These are phyloP conservation scores for Gopherus flavomarginatus DNA, from an alignment of 2,113 vertebrate genomes.

Conservation along the genomic window DNA sequence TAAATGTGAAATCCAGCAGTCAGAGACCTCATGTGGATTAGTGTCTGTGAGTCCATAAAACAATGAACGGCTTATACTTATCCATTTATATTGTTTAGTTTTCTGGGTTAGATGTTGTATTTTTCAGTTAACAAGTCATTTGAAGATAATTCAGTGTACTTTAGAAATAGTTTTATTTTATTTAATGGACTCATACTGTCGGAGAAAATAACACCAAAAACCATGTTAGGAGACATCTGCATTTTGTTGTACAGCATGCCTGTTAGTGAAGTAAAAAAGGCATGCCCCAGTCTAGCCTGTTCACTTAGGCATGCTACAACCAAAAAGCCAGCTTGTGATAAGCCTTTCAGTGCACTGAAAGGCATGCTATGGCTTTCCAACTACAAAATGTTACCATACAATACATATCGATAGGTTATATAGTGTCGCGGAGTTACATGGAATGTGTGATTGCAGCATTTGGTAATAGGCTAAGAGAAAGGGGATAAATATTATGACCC, in stretches of 20 bases:
- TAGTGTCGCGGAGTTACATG: background rate
- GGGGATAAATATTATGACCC: background rate
- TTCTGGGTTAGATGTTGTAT: background rate
- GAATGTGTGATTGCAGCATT: background rate
- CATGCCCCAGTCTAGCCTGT: background rate
- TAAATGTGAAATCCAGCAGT: background rate
- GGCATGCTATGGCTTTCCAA: background rate
- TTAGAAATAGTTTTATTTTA: background rate
- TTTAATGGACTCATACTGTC: background rate
- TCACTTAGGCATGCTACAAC: background rate
- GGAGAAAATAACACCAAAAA: background rate
- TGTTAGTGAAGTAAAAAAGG: background rate
- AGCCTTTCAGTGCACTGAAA: background rate
- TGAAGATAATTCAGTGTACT: background rate
- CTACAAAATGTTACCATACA: background rate
- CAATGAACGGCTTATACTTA: background rate
- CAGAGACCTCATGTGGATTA: background rate
- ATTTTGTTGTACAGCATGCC: background rate
- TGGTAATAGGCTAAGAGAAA: background rate
- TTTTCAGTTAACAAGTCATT: background rate
- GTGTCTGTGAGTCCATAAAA: background rate
- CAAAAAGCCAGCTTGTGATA: background rate
- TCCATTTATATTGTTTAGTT: background rate
- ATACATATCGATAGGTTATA: background rate
- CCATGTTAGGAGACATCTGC: background rate